Conservation (phyloP, 2,888 invertebrate species). For the Exocentrus adspersus region DNA sequence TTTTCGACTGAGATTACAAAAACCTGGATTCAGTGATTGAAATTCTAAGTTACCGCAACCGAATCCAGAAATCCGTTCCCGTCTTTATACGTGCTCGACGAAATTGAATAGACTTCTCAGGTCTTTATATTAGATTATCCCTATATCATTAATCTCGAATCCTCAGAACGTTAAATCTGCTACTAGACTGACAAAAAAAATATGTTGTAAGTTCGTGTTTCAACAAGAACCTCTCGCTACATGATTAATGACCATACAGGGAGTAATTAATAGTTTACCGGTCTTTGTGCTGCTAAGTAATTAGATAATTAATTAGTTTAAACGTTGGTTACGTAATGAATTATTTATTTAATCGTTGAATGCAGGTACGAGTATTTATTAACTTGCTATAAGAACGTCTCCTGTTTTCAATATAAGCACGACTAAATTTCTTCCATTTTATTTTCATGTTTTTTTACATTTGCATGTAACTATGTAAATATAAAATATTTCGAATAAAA, state of each 20-base stretch:
- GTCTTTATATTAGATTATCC: constrained; percentile 11
- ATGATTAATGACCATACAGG: not conserved
- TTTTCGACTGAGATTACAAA: no score
- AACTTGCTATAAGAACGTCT: no score
- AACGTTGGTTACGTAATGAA: not conserved
- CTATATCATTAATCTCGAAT: constrained; percentile 8
- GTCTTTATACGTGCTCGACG: not conserved
- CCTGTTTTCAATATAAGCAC: no score
- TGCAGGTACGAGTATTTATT: no score
- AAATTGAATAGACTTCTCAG: constrained; percentile 1
- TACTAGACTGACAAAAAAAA: constrained; percentile 10
- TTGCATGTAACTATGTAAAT: not conserved
- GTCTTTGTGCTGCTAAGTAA: not conserved
- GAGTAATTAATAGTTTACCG: not conserved
- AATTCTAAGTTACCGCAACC: not conserved
- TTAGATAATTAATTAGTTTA: not conserved
- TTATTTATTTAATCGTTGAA: no score
- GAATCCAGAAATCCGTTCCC: not conserved
- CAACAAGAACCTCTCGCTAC: not conserved
- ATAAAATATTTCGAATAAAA: not conserved
- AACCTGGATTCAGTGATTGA: not conserved
- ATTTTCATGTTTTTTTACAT: no score
- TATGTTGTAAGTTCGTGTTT: constrained; percentile 8
- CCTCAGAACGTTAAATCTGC: constrained; percentile 4
- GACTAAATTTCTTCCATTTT: no score